Evolutionary conservation across 2,888 invertebrate genomes (phyloP), one percentile per base, ranked within the genome.

Genomic region (Drosophila neotestacea): DNA sequence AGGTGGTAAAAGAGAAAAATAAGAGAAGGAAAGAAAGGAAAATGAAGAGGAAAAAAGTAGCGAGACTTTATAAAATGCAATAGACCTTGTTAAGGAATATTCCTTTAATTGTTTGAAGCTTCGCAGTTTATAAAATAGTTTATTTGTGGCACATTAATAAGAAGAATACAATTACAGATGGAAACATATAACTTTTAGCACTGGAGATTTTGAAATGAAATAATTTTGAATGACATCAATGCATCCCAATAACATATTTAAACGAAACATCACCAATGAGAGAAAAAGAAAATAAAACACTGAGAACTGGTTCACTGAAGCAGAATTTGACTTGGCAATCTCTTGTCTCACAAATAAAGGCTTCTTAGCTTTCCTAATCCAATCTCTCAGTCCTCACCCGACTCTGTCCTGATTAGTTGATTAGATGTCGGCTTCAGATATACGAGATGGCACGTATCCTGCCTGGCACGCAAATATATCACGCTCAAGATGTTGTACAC

Each of bases 381-480:
- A 9, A 7, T 28, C n/a, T n/a, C 10, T 16, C 13, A 39, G 28
- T 16, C 39, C 0, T 10, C 36, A 22, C 98, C 98, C 1, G 98
- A 98, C 93, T 97, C 98, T 92, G 98, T 97, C 86, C 92, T 98
- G 88, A 98, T 98, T 92, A 97, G 97, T 32, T 48, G 94, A 98
- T 98, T 92, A 98, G 97, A 94, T 98, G 93, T 97, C 98, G 11
- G 97, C 98, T 6, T 98, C 98, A 93, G 98, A 98, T 47, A 98
- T 98, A 92, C 95, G 97, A 10, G 90, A 98, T 98, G 71, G 98
- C 98, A 10, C 94, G 97, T 79, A 92, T 98, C 30, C 92, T 98
- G 68, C 30, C 92, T 98, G 69, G 98, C 98, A 27, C 94, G 98
- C 75, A 98, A 98, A 93, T 98, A 98, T 92, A 97, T 98, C 90